These are phyloP conservation scores for Caenorhabditis zanzibari DNA, from an alignment of 2,888 invertebrate species.

Conservation along the genomic window DNA sequence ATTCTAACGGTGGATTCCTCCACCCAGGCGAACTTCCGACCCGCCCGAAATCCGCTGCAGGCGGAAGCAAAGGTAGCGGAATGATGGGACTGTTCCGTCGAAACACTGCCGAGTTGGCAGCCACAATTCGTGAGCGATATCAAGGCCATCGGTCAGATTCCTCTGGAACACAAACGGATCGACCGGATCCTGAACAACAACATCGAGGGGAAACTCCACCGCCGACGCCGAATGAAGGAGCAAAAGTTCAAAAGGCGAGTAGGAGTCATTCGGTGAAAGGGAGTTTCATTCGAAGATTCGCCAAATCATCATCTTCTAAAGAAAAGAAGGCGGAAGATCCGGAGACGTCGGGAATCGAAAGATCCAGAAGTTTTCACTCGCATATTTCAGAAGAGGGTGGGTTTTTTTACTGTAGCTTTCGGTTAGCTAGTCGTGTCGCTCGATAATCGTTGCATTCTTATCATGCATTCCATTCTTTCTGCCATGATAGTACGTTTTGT, in stretches of 20 bases:
- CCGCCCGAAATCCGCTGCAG: constrained; percentile 51
- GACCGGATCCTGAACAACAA: constrained; percentile 65
- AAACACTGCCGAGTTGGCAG: constrained; percentile 70
- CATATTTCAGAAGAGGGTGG: constrained; percentile 72
- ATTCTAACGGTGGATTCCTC: constrained; percentile 29
- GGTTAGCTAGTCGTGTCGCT: constrained; percentile 33
- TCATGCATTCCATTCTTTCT: background rate
- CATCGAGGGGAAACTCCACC: constrained; percentile 53
- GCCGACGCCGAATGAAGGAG: constrained; percentile 32
- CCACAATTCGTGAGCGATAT: constrained; percentile 65
- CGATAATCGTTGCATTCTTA: constrained; percentile 13
- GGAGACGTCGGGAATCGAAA: constrained; percentile 32
- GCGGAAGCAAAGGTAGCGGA: constrained; percentile 17
- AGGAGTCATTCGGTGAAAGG: constrained; percentile 73
- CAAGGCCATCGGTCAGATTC: constrained; percentile 49
- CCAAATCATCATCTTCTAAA: constrained; percentile 43
- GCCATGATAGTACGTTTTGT: constrained; percentile 3
- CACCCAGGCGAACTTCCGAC: constrained; percentile 46
- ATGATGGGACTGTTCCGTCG: constrained; percentile 67
- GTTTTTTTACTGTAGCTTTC: constrained; percentile 36
- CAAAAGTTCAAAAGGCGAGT: constrained; percentile 16
- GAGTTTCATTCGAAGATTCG: constrained; percentile 69
- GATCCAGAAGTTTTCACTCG: constrained; percentile 70
- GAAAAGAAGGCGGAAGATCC: constrained; percentile 64
- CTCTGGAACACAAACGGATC: constrained; percentile 46